Evolutionary conservation across 2,888 invertebrate species (phyloP).

Genomic region (Apoda limacodes): DNA sequence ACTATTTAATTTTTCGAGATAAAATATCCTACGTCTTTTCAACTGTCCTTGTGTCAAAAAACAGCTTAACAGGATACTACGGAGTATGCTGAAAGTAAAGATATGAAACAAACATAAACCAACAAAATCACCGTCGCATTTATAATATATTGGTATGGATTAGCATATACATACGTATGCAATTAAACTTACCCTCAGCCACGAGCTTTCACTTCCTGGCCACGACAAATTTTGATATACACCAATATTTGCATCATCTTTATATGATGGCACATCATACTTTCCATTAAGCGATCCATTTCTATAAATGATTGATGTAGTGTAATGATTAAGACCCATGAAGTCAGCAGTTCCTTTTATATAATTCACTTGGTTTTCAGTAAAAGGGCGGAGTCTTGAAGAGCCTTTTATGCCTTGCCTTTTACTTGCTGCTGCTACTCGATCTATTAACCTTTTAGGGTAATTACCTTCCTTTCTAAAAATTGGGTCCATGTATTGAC

Average conservation of each 20-base stretch:
- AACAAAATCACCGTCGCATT: no score
- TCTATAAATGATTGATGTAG: conserved; percentile 29
- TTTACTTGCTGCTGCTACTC: conserved; percentile 57
- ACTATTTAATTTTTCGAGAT: no score
- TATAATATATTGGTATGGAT: no score
- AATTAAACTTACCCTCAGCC: conserved; percentile 16
- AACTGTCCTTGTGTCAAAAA: no score
- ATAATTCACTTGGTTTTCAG: conserved; percentile 33
- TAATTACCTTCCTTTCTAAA: conserved; percentile 68
- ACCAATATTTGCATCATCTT: conserved; percentile 9
- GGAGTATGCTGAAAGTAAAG: no score
- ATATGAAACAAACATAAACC: no score
- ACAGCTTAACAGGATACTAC: no score
- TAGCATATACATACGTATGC: no score
- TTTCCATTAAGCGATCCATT: conserved; percentile 4
- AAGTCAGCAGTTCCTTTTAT: conserved; percentile 30
- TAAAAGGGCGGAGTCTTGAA: conserved; percentile 46
- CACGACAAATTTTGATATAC: conserved; percentile 17
- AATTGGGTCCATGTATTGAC: conserved; percentile 71
- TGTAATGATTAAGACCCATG: conserved; percentile 72
- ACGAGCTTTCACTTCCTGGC: conserved; percentile 15
- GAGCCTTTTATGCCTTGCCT: conserved; percentile 43
- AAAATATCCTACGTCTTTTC: no score
- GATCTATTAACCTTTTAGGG: conserved; percentile 66
- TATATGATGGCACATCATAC: conserved; percentile 7